Evolutionary conservation across 2,888 invertebrate species (phyloP).

Genomic region (Pandemis heparana): DNA sequence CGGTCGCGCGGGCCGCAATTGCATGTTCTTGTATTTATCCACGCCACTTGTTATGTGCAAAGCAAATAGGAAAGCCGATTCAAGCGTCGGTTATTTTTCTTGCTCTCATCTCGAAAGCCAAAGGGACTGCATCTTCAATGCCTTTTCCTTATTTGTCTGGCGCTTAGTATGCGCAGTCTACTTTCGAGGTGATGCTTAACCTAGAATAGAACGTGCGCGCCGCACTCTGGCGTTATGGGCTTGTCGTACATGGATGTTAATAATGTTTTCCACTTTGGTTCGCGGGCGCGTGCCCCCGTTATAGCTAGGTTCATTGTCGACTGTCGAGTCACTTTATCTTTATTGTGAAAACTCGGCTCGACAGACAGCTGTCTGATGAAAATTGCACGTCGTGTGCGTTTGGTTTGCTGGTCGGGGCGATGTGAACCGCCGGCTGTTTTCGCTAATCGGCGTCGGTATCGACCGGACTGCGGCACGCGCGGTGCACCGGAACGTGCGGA

Average conservation of each 20-base stretch:
- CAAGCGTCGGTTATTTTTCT: constrained; percentile 37
- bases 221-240: constrained; percentile 48
- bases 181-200: constrained; percentile 69
- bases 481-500: constrained; percentile 33
- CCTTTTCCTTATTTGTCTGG: constrained; percentile 62
- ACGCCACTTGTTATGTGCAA: constrained; percentile 32
- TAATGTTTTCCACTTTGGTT: constrained; percentile 13
- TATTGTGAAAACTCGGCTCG: constrained; percentile 57
- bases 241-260: constrained; percentile 18
- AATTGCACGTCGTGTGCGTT: constrained; percentile 51
- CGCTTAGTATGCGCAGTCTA: constrained; percentile 62
- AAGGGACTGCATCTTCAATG: constrained; percentile 58
- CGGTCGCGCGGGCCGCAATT: not conserved
- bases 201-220: constrained; percentile 57
- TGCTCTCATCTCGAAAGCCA: constrained; percentile 44
- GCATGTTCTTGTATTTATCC: constrained; percentile 18
- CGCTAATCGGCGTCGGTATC: constrained; percentile 58
- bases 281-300: constrained; percentile 31
- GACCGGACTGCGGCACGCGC: constrained; percentile 32
- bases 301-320: constrained; percentile 60
- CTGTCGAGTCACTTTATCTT: constrained; percentile 59
- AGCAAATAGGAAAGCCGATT: constrained; percentile 38
- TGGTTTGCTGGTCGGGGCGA: constrained; percentile 55
- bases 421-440: constrained; percentile 66
- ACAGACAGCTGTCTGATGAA: constrained; percentile 58